A percentile compares a stretch with the other conserved stretches of the same genome.
These are phyloP conservation scores for Desoria tigrina DNA, from an alignment of 2,888 invertebrate genomes.

Conservation along the genomic window DNA sequence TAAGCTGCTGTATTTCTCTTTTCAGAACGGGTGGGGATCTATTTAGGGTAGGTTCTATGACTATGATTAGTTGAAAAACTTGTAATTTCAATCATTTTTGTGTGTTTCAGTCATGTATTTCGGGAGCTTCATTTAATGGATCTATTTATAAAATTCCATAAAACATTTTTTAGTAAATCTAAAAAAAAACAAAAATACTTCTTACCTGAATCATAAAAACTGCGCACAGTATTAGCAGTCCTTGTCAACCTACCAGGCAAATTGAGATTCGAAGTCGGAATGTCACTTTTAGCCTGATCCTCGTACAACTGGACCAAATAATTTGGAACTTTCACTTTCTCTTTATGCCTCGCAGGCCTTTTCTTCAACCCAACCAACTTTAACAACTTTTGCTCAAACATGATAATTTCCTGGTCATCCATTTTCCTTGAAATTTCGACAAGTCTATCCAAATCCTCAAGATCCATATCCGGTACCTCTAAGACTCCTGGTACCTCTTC, in stretches of 20 bases:
- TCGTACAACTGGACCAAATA: constrained; percentile 78
- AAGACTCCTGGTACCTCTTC: not conserved
- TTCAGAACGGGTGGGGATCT: no score
- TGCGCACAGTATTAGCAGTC: constrained; percentile 79
- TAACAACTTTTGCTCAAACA: constrained; percentile 23
- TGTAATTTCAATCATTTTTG: no score
- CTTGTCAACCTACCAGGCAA: constrained; percentile 69
- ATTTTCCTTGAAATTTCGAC: not conserved
- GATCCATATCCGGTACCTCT: not conserved
- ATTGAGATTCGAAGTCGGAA: constrained; percentile 66
- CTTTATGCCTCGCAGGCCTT: constrained; percentile 17
- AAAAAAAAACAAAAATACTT: constrained; percentile 33
- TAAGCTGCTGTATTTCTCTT: no score
- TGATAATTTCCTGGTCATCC: not conserved
- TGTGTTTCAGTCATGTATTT: no score
- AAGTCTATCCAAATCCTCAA: not conserved
- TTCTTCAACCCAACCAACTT: constrained; percentile 24
- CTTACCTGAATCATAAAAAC: constrained; percentile 76
- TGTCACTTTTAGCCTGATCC: constrained; percentile 65
- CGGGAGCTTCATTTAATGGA: no score
- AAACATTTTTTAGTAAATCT: not conserved
- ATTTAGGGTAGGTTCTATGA: no score
- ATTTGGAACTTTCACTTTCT: constrained; percentile 64
- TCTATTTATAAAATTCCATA: constrained; percentile 1
- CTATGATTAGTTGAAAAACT: no score